Evolutionary conservation across 2,888 invertebrate species (phyloP).

Genomic region (Meganola albula): DNA sequence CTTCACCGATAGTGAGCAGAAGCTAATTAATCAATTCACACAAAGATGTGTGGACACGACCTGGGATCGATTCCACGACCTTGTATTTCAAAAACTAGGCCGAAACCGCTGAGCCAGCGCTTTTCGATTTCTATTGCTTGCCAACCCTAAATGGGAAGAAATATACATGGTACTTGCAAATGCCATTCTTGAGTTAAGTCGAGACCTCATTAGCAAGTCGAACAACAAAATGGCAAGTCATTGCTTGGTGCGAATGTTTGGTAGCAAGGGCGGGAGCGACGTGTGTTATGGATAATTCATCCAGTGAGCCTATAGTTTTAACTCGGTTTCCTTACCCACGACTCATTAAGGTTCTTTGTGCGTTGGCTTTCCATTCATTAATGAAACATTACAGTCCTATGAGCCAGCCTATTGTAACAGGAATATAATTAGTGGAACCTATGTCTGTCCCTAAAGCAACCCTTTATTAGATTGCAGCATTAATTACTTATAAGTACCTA

Average conservation of each 20-base stretch:
- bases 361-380: constrained; percentile 41
- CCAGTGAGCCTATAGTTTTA: constrained; percentile 39
- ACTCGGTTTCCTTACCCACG: constrained; percentile 30
- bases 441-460: constrained; percentile 14
- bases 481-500: no score
- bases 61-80: no score
- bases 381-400: constrained; percentile 28
- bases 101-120: no score
- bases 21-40: no score
- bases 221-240: constrained; percentile 64
- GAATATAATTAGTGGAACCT: constrained; percentile 15
- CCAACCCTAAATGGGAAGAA: constrained; percentile 50
- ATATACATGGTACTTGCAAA: constrained; percentile 47
- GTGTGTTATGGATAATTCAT: constrained; percentile 34
- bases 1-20: no score
- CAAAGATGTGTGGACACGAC: no score
- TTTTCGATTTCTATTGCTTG: no score
- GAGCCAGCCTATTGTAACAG: constrained; percentile 24
- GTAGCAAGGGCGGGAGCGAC: constrained; percentile 12
- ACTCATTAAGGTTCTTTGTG: constrained; percentile 49
- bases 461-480: no score
- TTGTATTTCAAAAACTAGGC: no score
- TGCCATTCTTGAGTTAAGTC: constrained; percentile 46
- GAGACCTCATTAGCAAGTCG: constrained; percentile 67
- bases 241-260: constrained; percentile 32